Conservation (phyloP, 2,888 invertebrate genomes). For the Ferrisia virgata region DNA sequence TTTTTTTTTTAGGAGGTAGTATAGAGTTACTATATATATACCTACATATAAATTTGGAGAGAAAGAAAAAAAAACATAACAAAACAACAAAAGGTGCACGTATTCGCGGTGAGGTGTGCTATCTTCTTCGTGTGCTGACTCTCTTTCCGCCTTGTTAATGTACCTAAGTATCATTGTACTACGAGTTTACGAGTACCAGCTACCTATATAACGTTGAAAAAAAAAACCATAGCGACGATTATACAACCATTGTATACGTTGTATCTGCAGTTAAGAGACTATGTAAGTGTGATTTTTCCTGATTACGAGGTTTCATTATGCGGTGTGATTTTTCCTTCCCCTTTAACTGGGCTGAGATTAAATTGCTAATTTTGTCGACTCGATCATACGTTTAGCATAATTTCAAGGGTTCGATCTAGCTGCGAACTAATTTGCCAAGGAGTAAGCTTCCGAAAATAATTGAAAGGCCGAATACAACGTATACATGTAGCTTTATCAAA, state of each 20-base stretch:
- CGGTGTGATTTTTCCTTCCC: background rate
- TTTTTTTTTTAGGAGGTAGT: background rate
- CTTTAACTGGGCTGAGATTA: too few relatives aligned
- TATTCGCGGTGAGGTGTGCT: background rate
- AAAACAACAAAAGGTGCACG: constrained; percentile 26
- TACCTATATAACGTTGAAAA: too few relatives aligned
- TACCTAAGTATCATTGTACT: background rate
- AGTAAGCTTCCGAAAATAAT: background rate
- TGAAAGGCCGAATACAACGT: background rate
- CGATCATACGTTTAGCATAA: background rate
- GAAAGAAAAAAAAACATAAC: background rate
- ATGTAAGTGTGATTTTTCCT: background rate
- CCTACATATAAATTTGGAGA: background rate
- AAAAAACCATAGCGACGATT: background rate
- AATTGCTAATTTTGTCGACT: background rate
- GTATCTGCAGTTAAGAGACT: background rate
- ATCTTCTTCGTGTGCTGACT: background rate
- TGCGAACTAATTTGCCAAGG: background rate
- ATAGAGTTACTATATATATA: too few relatives aligned
- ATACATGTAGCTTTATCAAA: too few relatives aligned
- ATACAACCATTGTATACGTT: constrained; percentile 23
- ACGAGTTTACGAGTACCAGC: too few relatives aligned
- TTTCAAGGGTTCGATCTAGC: background rate
- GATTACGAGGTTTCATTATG: background rate
- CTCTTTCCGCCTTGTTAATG: constrained; percentile 38